Conservation (phyloP, 2,888 invertebrate genomes). For the Nephrotoma appendiculata region DNA sequence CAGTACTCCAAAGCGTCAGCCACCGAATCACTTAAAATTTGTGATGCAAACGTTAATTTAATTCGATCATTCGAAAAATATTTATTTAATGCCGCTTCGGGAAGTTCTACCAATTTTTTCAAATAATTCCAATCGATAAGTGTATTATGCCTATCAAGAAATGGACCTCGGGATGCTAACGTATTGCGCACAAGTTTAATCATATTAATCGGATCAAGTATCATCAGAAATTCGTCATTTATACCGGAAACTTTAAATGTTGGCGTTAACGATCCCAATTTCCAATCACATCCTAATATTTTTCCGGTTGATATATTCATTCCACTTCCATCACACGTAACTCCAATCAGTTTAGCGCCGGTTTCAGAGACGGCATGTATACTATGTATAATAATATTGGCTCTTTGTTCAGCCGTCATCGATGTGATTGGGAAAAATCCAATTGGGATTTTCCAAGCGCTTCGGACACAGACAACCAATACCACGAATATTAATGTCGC, state of each 20-base stretch:
- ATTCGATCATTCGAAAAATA: background rate
- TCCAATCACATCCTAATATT: background rate
- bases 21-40: background rate
- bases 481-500: background rate
- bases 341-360: background rate
- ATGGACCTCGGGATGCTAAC: background rate
- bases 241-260: background rate
- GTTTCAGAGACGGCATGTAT: background rate
- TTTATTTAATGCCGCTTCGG: background rate
- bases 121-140: background rate
- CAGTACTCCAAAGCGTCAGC: background rate
- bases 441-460: background rate
- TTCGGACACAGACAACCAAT: background rate
- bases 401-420: background rate
- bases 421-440: background rate
- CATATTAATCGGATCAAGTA: background rate
- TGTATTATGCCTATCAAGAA: background rate
- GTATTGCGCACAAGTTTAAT: background rate
- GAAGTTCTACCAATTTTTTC: background rate
- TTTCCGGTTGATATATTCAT: background rate
- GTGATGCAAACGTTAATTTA: background rate
- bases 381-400: background rate
- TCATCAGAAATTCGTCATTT: background rate
- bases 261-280: background rate
- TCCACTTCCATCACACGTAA: background rate